These are phyloP conservation scores for Sinocyclocheilus anophthalmus DNA, from an alignment of 2,113 vertebrate genomes.

Conservation along the genomic window DNA sequence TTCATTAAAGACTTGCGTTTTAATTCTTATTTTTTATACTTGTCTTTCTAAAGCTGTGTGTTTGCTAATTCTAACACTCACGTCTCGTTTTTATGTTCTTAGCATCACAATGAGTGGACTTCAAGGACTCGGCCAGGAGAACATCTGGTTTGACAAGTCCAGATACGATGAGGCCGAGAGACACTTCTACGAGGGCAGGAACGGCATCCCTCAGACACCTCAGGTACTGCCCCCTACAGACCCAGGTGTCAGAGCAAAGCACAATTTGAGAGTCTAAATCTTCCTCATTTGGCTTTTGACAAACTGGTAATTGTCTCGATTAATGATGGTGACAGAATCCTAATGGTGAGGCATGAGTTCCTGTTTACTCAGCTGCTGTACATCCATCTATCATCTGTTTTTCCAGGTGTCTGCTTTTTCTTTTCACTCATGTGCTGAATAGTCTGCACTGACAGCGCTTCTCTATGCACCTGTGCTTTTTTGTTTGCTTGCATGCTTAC, in stretches of 20 bases:
- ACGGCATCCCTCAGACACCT: constrained; percentile 67
- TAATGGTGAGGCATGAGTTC: background rate
- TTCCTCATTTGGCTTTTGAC: background rate
- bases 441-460: background rate
- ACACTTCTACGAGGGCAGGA: constrained; percentile 84
- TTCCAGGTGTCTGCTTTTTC: constrained; percentile 17
- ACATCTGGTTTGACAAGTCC: constrained; percentile 94
- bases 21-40: no score
- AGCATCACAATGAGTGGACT: constrained; percentile 85
- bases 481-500: constrained; percentile 12
- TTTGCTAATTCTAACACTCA: no score
- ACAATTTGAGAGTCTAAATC: background rate
- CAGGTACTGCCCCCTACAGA: constrained; percentile 60
- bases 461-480: background rate
- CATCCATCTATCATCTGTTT: background rate
- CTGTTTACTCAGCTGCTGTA: constrained; percentile 34
- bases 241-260: background rate
- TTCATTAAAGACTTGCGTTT: no score
- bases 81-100: no score
- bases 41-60: no score
- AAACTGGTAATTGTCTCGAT: background rate
- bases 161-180: constrained; percentile 89
- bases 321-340: background rate
- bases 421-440: background rate
- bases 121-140: constrained; percentile 84